Conservation (phyloP, 2,888 invertebrate species). For the Dryobotodes eremita region DNA sequence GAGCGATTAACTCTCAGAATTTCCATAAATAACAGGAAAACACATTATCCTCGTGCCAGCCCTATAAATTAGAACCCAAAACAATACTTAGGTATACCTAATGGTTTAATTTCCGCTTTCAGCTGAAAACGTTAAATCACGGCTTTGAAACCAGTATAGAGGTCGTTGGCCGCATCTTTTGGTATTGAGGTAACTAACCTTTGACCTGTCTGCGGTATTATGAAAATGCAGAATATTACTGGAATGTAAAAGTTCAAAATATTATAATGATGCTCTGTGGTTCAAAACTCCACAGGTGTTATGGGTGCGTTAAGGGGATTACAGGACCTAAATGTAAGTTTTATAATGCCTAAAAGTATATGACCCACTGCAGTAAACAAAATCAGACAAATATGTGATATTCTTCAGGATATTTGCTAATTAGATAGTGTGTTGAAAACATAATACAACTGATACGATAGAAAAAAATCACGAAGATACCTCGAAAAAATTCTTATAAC, state of each 20-base stretch:
- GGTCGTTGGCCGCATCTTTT: slow-evolving; percentile 17
- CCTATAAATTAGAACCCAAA: slow-evolving; percentile 41
- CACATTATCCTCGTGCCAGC: slow-evolving; percentile 8
- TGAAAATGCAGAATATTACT: background rate
- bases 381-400: too few species aligned
- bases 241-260: too few species aligned
- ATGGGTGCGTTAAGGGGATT: background rate
- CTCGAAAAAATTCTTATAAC: too few species aligned
- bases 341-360: too few species aligned
- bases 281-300: background rate
- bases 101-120: slow-evolving; percentile 54
- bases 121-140: slow-evolving; percentile 45
- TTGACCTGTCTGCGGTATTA: background rate
- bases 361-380: too few species aligned
- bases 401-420: too few species aligned
- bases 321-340: too few species aligned
- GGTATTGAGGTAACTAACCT: background rate
- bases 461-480: too few species aligned
- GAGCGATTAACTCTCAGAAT: background rate
- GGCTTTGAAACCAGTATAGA: slow-evolving; percentile 4
- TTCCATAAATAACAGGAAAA: slow-evolving; percentile 31
- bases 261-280: too few species aligned
- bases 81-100: slow-evolving; percentile 44
- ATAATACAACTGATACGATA: too few species aligned
- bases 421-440: too few species aligned